A percentile compares a stretch with the other conserved stretches of the same genome.
These are phyloP conservation scores for Rhea americana DNA, from an alignment of 2,113 vertebrate species.

Conservation along the genomic window DNA sequence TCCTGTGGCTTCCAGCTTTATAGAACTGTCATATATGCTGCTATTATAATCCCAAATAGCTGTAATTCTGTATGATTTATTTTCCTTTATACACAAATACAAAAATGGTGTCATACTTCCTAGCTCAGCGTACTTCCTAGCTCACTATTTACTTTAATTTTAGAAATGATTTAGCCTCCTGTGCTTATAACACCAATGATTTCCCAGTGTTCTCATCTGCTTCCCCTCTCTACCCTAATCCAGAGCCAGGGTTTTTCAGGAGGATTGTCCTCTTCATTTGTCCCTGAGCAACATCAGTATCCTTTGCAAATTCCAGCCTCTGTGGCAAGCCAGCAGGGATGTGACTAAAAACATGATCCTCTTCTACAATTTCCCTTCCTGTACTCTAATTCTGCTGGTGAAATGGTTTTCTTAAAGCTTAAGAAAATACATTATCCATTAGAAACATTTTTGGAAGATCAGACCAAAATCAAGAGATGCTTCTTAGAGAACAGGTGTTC, in stretches of 20 bases:
- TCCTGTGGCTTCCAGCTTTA: background rate
- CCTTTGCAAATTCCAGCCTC: background rate
- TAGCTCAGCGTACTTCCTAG: background rate
- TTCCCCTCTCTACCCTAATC: background rate
- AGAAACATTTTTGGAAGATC: background rate
- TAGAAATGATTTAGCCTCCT: background rate
- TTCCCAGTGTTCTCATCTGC: background rate
- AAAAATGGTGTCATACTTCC: background rate
- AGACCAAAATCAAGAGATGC: background rate
- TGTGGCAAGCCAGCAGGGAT: background rate
- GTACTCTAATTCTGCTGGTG: background rate
- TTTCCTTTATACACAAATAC: background rate
- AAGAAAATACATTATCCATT: background rate
- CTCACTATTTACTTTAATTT: background rate
- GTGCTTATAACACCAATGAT: background rate
- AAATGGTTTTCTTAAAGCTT: background rate
- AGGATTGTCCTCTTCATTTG: constrained; percentile 7
- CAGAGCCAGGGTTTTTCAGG: constrained; percentile 15
- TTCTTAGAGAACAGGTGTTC: background rate
- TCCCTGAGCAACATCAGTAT: constrained; percentile 24
- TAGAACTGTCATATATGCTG: rapidly evolving
- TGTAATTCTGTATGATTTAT: background rate
- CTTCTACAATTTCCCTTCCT: background rate
- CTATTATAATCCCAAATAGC: background rate
- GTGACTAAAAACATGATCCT: background rate